phyloP scores from a whole-genome alignment of 2,888 invertebrate species.

The Drosophila lacicola region DNA sequence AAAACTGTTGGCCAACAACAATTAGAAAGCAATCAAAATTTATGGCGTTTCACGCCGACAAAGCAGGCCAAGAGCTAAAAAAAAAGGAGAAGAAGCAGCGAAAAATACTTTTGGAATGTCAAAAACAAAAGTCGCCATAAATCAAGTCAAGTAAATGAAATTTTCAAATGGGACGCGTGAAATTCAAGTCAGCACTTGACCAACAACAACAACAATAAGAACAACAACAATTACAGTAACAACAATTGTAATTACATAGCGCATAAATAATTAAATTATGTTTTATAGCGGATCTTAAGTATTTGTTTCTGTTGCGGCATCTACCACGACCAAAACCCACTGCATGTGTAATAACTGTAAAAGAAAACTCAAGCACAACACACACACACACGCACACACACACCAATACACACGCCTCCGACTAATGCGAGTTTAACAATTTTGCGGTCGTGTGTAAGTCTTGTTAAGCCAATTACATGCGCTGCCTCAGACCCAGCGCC shows the following conservation, averaged over 20 bases:
- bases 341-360: conserved; percentile 67
- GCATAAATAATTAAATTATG: conserved; percentile 72
- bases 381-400: conserved; percentile 6
- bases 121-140: conserved; percentile 63
- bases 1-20: conserved; percentile 44
- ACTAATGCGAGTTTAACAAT: conserved; percentile 74
- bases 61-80: conserved; percentile 29
- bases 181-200: conserved; percentile 43
- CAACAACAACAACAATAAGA: conserved; percentile 18
- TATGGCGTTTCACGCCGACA: conserved; percentile 23
- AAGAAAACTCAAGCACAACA: conserved; percentile 49
- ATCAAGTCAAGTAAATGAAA: conserved; percentile 65
- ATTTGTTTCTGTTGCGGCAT: conserved; percentile 35
- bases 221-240: conserved; percentile 2
- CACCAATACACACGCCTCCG: conserved; percentile 12
- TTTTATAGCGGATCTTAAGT: conserved; percentile 62
- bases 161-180: conserved; percentile 43
- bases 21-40: conserved; percentile 70
- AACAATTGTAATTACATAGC: conserved; percentile 63
- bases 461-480: conserved; percentile 76
- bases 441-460: conserved; percentile 69
- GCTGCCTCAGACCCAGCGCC: conserved; percentile 20
- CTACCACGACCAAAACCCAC: conserved; percentile 27
- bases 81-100: neutral
- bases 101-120: conserved; percentile 47